Base-by-base conservation (phyloP, 2,888 invertebrate genomes). In the Leuctra nigra region DNA sequence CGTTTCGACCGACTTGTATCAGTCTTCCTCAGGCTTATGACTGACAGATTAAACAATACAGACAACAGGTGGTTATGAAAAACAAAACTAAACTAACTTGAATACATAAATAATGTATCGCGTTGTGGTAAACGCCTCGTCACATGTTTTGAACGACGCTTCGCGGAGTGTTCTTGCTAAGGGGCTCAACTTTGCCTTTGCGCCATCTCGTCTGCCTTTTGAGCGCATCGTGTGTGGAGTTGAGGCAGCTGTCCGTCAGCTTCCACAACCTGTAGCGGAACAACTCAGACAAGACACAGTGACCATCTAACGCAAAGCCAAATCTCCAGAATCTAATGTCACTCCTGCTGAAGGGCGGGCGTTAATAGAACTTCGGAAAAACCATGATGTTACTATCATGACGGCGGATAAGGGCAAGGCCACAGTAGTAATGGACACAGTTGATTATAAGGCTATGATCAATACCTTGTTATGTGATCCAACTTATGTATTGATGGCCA, bases 381-480 rank as follows among this genome's bases (percentile, higher is more conserved):
- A 53, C 25, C 9, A 35, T 25, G 44, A 47, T 6, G 20, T 47
- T 20, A 20, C n/a, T 1, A 16, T 23, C 20, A 33, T 55, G 18
- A 18, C 1, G 1, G 48, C 55, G 14, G 48, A 50, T 18, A 48
- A 36, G 24, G 55, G 48, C n/a, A 55, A 48, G 13, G 14, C 55
- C 16, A 50, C 35, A 7, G 55, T 50, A 13, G 13, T 55, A 1
- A 9, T 36, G 18, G 25, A 48, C 38, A 22, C 22, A 2, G n/a
- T 20, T 3, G 55, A 48, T 18, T 55, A 55, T 24, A 38, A 23
- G 11, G 7, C 11, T 4, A 55, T 48, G 36, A 22, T 55, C 22
- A 29, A 18, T 9, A 22, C 29, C 7, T 9, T 48, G 20, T 23
- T 48, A 20, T 18, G 22, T 16, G 36, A 33, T 2, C 22, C 46